phyloP scores from a whole-genome alignment of 2,113 vertebrate species.

The Corythaixoides concolor region DNA sequence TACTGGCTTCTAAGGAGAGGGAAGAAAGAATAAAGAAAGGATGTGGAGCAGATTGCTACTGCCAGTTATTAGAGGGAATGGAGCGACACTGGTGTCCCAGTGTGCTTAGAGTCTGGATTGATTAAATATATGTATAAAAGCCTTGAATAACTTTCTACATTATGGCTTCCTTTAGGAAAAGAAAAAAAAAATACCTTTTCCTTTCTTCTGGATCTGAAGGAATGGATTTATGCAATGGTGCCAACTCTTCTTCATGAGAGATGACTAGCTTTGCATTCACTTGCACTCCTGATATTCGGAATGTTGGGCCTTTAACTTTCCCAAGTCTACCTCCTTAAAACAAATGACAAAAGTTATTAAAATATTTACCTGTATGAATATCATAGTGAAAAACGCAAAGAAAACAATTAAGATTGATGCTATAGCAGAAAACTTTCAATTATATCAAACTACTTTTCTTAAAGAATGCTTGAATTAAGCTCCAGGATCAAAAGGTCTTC shows the following conservation, averaged over 20 bases:
- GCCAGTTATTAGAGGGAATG: background rate
- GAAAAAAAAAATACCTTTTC: slow-evolving; percentile 82
- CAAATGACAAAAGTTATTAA: background rate
- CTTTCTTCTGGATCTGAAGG: slow-evolving; percentile 94
- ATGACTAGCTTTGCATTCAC: slow-evolving; percentile 97
- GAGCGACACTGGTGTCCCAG: background rate
- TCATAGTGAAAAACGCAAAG: background rate
- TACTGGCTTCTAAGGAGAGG: background rate
- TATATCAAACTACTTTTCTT: background rate
- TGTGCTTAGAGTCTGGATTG: background rate
- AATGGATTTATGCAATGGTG: slow-evolving; percentile 92
- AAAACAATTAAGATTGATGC: background rate
- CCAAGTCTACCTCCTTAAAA: slow-evolving; percentile 89
- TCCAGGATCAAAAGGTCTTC: background rate
- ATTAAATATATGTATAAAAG: background rate
- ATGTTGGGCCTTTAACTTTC: slow-evolving; percentile 97
- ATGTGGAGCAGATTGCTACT: background rate
- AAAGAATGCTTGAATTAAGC: background rate
- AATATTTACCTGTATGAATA: background rate
- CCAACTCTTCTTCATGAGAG: slow-evolving; percentile 94
- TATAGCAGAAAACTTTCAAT: background rate
- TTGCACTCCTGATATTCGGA: slow-evolving; percentile 97
- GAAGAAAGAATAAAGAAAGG: background rate
- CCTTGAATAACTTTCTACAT: slow-evolving; percentile 21
- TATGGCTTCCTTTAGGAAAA: background rate